phyloP scores from a whole-genome alignment of 2,113 vertebrate species.

The Cercopithecus mona region DNA sequence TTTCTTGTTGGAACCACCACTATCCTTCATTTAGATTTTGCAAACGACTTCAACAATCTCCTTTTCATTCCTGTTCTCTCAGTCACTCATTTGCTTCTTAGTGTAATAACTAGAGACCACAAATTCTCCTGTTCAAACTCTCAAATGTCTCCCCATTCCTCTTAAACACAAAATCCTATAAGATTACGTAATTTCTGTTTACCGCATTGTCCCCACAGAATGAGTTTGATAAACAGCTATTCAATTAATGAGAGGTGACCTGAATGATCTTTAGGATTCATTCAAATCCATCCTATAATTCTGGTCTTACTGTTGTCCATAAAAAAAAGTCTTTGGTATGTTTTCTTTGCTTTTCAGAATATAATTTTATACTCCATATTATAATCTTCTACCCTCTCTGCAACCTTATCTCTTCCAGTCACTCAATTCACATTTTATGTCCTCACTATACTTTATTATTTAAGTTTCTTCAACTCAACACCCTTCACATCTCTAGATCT shows the following conservation, averaged over 20 bases:
- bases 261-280: background rate
- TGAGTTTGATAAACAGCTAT: background rate
- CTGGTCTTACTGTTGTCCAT: background rate
- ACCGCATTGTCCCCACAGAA: too few relatives aligned
- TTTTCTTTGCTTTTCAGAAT: background rate
- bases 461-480: background rate
- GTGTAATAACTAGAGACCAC: background rate
- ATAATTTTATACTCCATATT: background rate
- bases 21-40: background rate
- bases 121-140: background rate
- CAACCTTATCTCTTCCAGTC: background rate
- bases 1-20: background rate
- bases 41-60: rapidly evolving
- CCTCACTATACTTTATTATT: background rate
- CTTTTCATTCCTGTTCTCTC: background rate
- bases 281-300: background rate
- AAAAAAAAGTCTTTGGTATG: background rate
- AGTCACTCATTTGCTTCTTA: background rate
- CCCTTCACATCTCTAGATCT: background rate
- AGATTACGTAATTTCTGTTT: background rate
- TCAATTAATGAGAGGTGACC: background rate
- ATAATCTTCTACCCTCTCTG: background rate
- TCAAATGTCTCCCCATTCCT: background rate
- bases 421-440: background rate
- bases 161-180: background rate